Evolutionary conservation across 1,140 invertebrate genomes (phyloP), one percentile per base, ranked within the genome.

Genomic region (Sitophilus oryzae): DNA sequence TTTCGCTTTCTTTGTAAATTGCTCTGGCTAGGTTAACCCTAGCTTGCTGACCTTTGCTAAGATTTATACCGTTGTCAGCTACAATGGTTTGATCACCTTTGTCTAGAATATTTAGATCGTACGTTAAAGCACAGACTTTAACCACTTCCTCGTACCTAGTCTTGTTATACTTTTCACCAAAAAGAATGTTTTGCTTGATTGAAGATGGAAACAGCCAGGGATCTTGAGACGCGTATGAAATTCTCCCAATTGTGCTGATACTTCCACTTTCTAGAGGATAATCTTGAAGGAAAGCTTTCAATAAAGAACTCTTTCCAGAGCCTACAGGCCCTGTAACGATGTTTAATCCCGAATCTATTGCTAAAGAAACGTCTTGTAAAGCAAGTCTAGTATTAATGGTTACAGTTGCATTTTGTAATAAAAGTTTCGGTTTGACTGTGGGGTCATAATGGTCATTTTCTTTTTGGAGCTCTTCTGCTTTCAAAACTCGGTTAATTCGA

Each of bases 1-100:
- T 80, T 62, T 88, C 84, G 3, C 84, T 82, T 70, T 85, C 79
- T 43, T 82, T 79, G 71, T 93, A 93, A 4, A 93, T 77, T 10
- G 89, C 82, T 50, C 90, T 80, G 0, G 91, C 91, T 23, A 94
- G 73, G 66, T 90, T 93, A 4, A 97, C 86, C 63, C 93, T 79
- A 0, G 93, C 91, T 62, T 89, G 85, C 72, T 97, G 94, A 40
- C 94, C 89, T 23, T 89, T 89, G 60, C 85, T 89, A 2, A 91
- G 71, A 30, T 82, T 82, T 8, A 83, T 78, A 37, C 91, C 90
- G 70, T 84, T 77, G 64, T 94, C 90, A 25, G 88, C 88, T 2
- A 93, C 84, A n/a, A 89, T 71, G 0, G 89, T 91, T 60, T 80
- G 76, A 63, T 92, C 90, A 18, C 86, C 82, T 56, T 79, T 73